Base-by-base conservation (phyloP, 2,888 invertebrate species). In the Caradrina clavipalpis region DNA sequence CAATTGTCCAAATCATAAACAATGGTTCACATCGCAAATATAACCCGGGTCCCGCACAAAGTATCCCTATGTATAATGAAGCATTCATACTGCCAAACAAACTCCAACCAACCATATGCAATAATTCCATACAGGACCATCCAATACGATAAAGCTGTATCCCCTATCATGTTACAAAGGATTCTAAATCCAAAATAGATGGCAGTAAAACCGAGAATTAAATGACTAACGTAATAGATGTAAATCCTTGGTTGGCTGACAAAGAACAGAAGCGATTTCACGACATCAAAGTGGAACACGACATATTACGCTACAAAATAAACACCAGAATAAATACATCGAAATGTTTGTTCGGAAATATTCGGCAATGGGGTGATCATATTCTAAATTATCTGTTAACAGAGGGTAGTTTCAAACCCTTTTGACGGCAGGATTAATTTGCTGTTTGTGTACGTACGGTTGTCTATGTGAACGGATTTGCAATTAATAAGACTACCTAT, bases 271-370 rank as follows among this genome's bases (percentile, higher is more conserved):
- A 95, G 92, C 95, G 95, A 94, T 95, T 95, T 94, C 94, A 95
- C 93, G 95, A 96, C 96, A 95, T 96, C 96, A 96, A 96, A 96
- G 96, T 95, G 94, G 95, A 95, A 94, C 94, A 94, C 94, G 95
- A 95, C 95, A 95, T 95, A 95, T 95, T 95, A 95, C 95, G 95
- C 93, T 94, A 93, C 92, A 94, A 93, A 95, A 95, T 95, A 96
- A 95, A 96, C 95, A 96, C 93, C 92, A 92, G 92, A 93, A 95
- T 94, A 94, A 95, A 95, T 95, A 95, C 92, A 94, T 95, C 93
- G 95, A 92, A 93, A 95, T 95, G 95, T 95, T 95, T 95, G 94
- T 94, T 92, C 88, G 88, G 90, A 93, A 94, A 95, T 96, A 95
- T 95, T 94, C 94, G 89, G 87, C 89, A 78, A 90, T 91, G 89